Evolutionary conservation across 2,888 invertebrate species (phyloP), one percentile per base, ranked within the genome.

Genomic region (Isotomurus palustris): DNA sequence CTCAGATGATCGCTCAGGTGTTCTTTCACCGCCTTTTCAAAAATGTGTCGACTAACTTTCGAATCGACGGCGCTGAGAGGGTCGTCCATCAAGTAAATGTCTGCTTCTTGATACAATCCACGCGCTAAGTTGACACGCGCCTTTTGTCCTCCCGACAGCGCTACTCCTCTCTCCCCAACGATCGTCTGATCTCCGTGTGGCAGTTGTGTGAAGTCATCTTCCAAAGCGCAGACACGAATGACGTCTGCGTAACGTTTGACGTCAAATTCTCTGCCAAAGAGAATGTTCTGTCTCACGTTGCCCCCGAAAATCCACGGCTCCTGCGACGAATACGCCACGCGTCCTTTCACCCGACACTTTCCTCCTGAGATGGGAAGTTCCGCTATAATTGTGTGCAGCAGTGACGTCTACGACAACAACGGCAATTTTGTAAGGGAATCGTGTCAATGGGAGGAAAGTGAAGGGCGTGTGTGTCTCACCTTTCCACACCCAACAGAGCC

Each of bases 351-450:
- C 1, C 78, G 78, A 49, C 87, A 73, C 0, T 78, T 77, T 0
- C 90, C 89, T 21, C 77, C 74, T 1, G 77, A 74, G 3, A 84
- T 76, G 1, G 82, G 80, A n/a, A 90, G 74, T 74, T 91, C 91
- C 8, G 84, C 84, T 63, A 91, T 77, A 19, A 91, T 78, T 53
- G 86, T 76, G 72, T 85, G 83, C 5, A 86, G 75, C 3, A 86
- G 72, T 0, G 66, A 53, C 1, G 63, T 68, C 69, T 70, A 22
- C n/a, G 8, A 43, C 32, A 32, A 32, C 14, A 32, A 8, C 8
- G 14, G 8, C 14, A 32, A 32, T 32, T 32, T n/a, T n/a, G n/a
- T n/a, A n/a, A n/a, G n/a, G n/a, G n/a, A n/a, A n/a, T n/a, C n/a
- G n/a, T n/a, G n/a, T n/a, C n/a, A n/a, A n/a, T n/a, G n/a, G n/a